phyloP scores from a whole-genome alignment of 1,140 invertebrate genomes.

The Planococcus citri region DNA sequence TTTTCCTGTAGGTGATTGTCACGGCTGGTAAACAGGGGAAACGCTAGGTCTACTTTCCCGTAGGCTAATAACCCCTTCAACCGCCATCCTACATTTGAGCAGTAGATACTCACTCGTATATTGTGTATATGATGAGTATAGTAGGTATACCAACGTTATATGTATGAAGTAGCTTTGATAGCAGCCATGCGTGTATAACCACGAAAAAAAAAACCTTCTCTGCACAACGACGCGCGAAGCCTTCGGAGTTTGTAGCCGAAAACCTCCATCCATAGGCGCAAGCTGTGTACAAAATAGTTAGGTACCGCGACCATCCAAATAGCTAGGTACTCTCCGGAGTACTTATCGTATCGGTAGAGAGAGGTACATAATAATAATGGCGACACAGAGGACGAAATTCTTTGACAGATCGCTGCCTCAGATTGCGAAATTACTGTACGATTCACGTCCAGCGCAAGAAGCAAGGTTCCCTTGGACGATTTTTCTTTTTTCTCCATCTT shows the following conservation, averaged over 20 bases:
- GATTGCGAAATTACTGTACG: not conserved
- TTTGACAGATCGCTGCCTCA: constrained; percentile 9
- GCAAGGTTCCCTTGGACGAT: not conserved
- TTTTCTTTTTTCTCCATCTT: not conserved
- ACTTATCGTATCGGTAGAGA: too few relatives aligned
- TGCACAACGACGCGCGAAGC: not conserved
- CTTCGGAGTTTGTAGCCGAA: too few relatives aligned
- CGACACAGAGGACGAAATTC: not conserved
- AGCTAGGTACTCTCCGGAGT: too few relatives aligned
- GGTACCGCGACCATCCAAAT: too few relatives aligned
- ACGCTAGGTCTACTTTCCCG: constrained; percentile 14
- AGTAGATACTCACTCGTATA: too few relatives aligned
- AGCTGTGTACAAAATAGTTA: too few relatives aligned
- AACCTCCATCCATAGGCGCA: too few relatives aligned
- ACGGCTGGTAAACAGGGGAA: constrained; percentile 17
- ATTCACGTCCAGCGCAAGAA: not conserved
- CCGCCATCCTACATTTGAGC: not conserved
- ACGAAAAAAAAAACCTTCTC: constrained; percentile 14
- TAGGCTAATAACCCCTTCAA: constrained; percentile 15
- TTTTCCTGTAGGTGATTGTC: constrained; percentile 19
- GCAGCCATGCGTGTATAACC: constrained; percentile 13
- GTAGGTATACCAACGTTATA: too few relatives aligned
- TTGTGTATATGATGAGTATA: too few relatives aligned
- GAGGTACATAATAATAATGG: too few relatives aligned
- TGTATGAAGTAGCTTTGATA: too few relatives aligned